phyloP scores from a whole-genome alignment of 2,888 invertebrate species.

The Zaprionus bogoriensis region DNA sequence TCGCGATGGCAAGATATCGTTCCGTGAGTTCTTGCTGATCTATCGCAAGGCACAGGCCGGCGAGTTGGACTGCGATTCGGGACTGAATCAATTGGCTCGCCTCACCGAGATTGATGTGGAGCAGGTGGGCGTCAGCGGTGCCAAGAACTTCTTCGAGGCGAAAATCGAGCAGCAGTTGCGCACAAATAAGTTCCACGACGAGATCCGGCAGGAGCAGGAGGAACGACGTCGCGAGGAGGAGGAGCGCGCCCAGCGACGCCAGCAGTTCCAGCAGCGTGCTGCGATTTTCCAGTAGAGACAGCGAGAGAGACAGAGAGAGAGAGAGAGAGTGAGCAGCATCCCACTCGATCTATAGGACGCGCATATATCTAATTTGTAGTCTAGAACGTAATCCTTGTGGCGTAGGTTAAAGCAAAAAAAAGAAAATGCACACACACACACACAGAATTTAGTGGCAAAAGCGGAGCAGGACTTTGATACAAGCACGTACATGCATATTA shows the following conservation, averaged over 20 bases:
- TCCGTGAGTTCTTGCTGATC: conserved; percentile 93
- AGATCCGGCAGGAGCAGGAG: conserved; percentile 96
- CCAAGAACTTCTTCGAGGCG: conserved; percentile 97
- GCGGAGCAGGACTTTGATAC: conserved; percentile 49
- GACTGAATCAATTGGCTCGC: conserved; percentile 92
- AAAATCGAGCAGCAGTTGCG: conserved; percentile 95
- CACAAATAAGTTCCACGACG: conserved; percentile 94
- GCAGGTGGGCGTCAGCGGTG: conserved; percentile 96
- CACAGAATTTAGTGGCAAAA: conserved; percentile 16
- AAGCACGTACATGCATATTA: conserved; percentile 33
- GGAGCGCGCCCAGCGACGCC: conserved; percentile 90
- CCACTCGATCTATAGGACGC: too few relatives aligned
- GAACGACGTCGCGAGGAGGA: conserved; percentile 92
- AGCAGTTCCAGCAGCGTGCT: conserved; percentile 94
- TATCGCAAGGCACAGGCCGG: conserved; percentile 95
- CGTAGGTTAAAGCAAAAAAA: conserved; percentile 72
- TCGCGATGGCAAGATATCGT: conserved; percentile 92
- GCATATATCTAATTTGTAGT: conserved; percentile 45
- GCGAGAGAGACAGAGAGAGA: not conserved
- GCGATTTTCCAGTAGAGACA: conserved; percentile 89
- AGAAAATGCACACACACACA: conserved; percentile 30
- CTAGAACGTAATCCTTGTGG: conserved; percentile 60
- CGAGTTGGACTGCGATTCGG: conserved; percentile 93
- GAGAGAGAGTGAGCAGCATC: too few relatives aligned
- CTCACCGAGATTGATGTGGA: conserved; percentile 96